phyloP scores from a whole-genome alignment of 2,888 invertebrate genomes.

The Anodontia alba region DNA sequence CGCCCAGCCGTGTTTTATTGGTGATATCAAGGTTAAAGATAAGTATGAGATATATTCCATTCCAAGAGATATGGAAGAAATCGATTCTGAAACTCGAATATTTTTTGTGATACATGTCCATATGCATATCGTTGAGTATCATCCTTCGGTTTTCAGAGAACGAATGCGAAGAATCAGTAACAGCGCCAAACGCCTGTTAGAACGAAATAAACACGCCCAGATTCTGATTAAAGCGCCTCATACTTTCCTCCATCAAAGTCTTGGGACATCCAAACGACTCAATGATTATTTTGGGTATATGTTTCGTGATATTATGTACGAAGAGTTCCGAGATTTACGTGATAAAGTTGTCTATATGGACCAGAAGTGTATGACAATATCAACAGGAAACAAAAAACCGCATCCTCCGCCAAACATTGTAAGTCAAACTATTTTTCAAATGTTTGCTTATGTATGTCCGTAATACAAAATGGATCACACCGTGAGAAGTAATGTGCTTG shows the following conservation, averaged over 20 bases:
- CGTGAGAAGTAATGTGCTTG: too few species aligned
- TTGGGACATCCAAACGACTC: too few species aligned
- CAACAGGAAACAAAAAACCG: background rate
- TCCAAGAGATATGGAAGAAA: background rate
- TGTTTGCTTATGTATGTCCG: constrained; percentile 11
- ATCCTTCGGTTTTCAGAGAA: background rate
- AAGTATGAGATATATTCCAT: background rate
- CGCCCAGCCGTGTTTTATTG: background rate
- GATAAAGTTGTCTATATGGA: constrained; percentile 17
- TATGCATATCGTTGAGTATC: background rate
- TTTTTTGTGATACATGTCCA: background rate
- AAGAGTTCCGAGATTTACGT: constrained; percentile 1
- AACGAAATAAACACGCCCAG: background rate
- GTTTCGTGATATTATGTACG: background rate
- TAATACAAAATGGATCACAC: too few species aligned
- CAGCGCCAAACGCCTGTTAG: background rate
- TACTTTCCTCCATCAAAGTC: background rate
- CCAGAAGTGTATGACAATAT: constrained; percentile 19
- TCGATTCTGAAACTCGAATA: background rate
- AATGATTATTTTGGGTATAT: constrained; percentile 25
- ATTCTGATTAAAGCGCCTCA: constrained; percentile 14
- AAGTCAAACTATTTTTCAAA: background rate
- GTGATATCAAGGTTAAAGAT: background rate
- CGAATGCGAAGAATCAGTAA: background rate
- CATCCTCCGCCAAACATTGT: background rate